Percentiles rank a stretch among this genome's conserved stretches.
Conservation (phyloP, 2,113 vertebrate genomes). For the Syngnathus typhle region DNA sequence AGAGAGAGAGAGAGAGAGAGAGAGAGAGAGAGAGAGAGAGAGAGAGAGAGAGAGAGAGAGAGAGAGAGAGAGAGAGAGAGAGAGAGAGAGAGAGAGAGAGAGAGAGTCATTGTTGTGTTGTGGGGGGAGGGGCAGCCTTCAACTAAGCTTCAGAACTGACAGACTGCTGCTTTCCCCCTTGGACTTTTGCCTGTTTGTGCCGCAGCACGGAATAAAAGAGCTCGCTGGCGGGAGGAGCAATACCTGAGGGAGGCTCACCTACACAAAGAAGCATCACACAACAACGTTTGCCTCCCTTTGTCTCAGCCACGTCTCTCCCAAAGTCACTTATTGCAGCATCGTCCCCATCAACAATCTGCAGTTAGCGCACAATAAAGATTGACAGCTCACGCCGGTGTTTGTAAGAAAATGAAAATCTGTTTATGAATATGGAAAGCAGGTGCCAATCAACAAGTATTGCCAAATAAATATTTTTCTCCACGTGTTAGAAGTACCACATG, state of each 20-base stretch:
- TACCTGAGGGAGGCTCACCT: constrained; percentile 48
- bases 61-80: background rate
- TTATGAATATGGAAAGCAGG: constrained; percentile 22
- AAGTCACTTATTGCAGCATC: constrained; percentile 12
- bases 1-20: constrained; percentile 1
- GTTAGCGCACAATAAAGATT: constrained; percentile 15
- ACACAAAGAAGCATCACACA: constrained; percentile 49
- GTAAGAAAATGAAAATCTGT: background rate
- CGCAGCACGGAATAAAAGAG: constrained; percentile 48
- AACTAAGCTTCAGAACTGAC: constrained; percentile 49
- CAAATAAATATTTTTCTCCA: constrained; percentile 23
- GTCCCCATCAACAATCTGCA: constrained; percentile 30
- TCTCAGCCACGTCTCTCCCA: constrained; percentile 34
- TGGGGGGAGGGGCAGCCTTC: constrained; percentile 46
- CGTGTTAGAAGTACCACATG: constrained; percentile 3
- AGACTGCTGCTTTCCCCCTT: constrained; percentile 48
- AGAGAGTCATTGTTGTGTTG: constrained; percentile 32
- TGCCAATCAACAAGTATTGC: constrained; percentile 14
- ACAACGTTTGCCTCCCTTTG: constrained; percentile 38
- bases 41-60: constrained; percentile 1
- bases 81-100: background rate
- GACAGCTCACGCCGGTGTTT: constrained; percentile 17
- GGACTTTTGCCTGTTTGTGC: constrained; percentile 53
- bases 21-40: background rate
- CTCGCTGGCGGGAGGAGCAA: constrained; percentile 35